Evolutionary conservation across 1,140 invertebrate genomes (phyloP).

Genomic region (Papilio polyxenes): DNA sequence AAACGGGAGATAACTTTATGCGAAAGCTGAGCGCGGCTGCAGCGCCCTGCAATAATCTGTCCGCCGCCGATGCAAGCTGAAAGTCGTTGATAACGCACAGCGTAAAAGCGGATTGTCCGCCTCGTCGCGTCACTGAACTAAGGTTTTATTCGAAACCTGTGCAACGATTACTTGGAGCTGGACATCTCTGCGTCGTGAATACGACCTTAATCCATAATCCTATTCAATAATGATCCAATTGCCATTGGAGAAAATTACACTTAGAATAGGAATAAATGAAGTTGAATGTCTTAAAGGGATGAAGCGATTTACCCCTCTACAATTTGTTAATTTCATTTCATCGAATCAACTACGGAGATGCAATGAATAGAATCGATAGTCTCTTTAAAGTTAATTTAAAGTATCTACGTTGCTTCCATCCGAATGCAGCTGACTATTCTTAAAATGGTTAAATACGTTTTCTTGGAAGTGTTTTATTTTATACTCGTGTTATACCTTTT

Average conservation of each 20-base stretch:
- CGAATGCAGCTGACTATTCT: not conserved
- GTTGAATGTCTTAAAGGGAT: not conserved
- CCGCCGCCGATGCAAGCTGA: conserved; percentile 23
- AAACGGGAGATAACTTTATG: conserved; percentile 12
- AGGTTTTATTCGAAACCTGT: conserved; percentile 30
- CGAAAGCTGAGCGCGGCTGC: conserved; percentile 1
- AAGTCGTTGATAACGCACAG: conserved; percentile 35
- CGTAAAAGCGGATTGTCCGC: conserved; percentile 38
- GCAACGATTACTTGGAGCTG: not conserved
- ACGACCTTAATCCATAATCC: conserved; percentile 28
- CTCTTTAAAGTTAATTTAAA: conserved; percentile 3
- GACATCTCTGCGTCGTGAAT: not conserved
- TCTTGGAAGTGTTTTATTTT: not conserved
- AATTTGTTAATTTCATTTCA: conserved; percentile 4
- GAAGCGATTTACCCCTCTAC: not conserved
- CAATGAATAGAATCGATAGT: conserved; percentile 5
- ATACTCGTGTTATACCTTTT: not conserved
- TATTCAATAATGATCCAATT: conserved; percentile 33
- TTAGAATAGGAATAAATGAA: conserved; percentile 1
- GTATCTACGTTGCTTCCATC: not conserved
- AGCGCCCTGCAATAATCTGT: conserved; percentile 24
- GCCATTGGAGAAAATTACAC: conserved; percentile 1
- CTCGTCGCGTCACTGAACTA: conserved; percentile 17
- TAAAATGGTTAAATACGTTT: not conserved
- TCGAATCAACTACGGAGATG: not conserved